These are phyloP conservation scores for Hucho hucho DNA, from an alignment of 2,113 vertebrate genomes.

Conservation along the genomic window DNA sequence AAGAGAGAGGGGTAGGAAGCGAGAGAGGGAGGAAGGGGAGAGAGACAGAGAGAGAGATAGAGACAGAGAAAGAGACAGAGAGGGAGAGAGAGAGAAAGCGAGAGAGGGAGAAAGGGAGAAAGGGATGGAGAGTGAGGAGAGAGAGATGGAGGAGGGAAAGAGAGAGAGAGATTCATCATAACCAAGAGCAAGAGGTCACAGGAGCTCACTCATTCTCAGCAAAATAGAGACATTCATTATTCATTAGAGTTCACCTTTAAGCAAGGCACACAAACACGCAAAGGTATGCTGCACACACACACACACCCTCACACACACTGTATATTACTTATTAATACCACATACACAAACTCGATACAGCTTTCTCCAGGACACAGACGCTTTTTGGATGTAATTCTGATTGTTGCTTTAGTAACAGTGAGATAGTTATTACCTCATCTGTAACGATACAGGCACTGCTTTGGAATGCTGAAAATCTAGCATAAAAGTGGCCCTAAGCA, in stretches of 20 bases:
- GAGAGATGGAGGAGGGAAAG: constrained; percentile 15
- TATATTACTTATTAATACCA: too few relatives aligned
- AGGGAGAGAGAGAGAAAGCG: constrained; percentile 15
- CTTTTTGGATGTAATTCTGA: too few relatives aligned
- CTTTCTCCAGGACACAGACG: too few relatives aligned
- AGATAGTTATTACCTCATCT: too few relatives aligned
- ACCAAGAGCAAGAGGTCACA: constrained; percentile 29
- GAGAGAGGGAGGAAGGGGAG: neutral
- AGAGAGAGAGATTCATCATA: constrained; percentile 44
- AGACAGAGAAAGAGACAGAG: constrained; percentile 39
- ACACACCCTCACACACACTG: neutral
- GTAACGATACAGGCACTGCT: too few relatives aligned
- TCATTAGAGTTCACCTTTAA: constrained; percentile 23
- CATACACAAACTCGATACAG: too few relatives aligned
- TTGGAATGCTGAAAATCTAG: too few relatives aligned
- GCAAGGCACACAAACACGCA: too few relatives aligned
- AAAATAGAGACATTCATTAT: constrained; percentile 45
- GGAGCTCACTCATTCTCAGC: constrained; percentile 29
- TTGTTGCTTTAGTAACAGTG: too few relatives aligned
- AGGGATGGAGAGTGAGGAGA: neutral
- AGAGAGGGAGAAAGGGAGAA: too few relatives aligned
- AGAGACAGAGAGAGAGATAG: constrained; percentile 48
- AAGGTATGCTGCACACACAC: neutral
- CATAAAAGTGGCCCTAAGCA: too few relatives aligned
- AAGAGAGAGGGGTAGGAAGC: neutral